Evolutionary conservation across 2,797 vertebrate genomes (phyloP), one percentile per base, ranked within the genome.

Genomic region (Lateolabrax maculatus): DNA sequence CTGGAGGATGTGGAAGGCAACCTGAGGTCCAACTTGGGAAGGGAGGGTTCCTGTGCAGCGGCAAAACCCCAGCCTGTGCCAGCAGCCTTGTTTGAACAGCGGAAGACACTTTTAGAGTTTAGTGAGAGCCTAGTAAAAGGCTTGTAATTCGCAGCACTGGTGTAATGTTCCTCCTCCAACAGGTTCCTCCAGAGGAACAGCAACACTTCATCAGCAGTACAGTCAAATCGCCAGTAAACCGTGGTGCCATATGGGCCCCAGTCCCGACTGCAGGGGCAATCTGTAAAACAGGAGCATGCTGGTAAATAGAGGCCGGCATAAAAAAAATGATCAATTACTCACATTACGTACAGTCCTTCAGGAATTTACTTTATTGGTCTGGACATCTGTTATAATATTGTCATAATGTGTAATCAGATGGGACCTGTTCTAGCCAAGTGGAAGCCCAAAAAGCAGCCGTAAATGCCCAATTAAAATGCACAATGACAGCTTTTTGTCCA

Each of bases 381-480:
- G 96, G 98, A 99, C 98, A 99, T 99, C 98, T 99, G 98, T 98
- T 99, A 97, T 97, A 97, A 97, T 96, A 98, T 97, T 99, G 98
- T 98, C 98, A 97, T 98, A 97, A 98, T 99, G 97, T 98, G 97
- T 98, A 98, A 97, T 99, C 98, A 98, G 97, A 97, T 96, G 96
- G 96, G 97, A 96, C 95, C 96, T 89, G 87, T 94, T 96, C 94
- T 96, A 95, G 97, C 97, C 96, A 97, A 99, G 97, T 96, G 95
- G 95, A 95, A 93, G 95, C 96, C 96, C 95, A 96, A 97, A 97
- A 97, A 95, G 94, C 95, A 95, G 96, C 96, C 95, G 95, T 97
- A 96, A 98, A 98, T 96, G 96, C 95, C 96, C 96, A 98, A 97
- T 97, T 96, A 97, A 97, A 98, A 96, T 96, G 95, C 94, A 96